phyloP scores from a whole-genome alignment of 2,113 vertebrate species.

The Forbesichthys papilliferus region DNA sequence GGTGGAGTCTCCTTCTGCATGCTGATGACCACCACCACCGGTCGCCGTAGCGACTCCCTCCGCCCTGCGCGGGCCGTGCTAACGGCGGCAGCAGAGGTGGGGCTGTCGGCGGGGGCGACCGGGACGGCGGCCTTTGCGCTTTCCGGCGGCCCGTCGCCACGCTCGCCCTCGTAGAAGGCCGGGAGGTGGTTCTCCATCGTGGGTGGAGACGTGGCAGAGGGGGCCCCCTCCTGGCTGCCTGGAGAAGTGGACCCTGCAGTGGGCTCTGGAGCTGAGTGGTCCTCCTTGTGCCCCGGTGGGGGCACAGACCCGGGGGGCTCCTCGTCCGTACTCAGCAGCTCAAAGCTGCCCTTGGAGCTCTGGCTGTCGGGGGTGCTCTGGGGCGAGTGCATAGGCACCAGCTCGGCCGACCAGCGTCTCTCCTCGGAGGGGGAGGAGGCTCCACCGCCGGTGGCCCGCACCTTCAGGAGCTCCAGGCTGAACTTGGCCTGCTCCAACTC shows the following conservation, averaged over 20 bases:
- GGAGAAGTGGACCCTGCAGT: not conserved
- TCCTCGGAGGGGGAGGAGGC: constrained; percentile 87
- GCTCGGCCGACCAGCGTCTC: constrained; percentile 83
- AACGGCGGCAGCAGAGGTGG: constrained; percentile 3
- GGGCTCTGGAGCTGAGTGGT: constrained; percentile 2
- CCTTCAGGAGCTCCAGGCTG: constrained; percentile 94
- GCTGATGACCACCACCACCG: constrained; percentile 79
- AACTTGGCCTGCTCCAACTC: constrained; percentile 97
- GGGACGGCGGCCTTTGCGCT: constrained; percentile 7
- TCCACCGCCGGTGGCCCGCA: constrained; percentile 82
- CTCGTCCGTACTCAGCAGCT: constrained; percentile 84
- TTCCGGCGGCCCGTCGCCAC: constrained; percentile 22
- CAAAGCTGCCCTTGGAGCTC: constrained; percentile 92
- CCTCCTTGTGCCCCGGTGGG: too few relatives aligned
- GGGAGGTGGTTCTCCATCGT: constrained; percentile 81
- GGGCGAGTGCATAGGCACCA: constrained; percentile 77
- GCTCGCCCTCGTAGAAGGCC: constrained; percentile 83
- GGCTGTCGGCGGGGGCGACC: not conserved
- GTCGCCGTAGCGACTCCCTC: constrained; percentile 58
- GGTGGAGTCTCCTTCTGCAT: constrained; percentile 75
- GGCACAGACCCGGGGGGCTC: constrained; percentile 70
- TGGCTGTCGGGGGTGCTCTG: constrained; percentile 91
- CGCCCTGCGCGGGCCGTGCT: constrained; percentile 52
- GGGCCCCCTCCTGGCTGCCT: constrained; percentile 4
- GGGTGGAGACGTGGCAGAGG: constrained; percentile 53